Percentiles rank a stretch among this genome's conserved stretches.
phyloP scores from a whole-genome alignment of 2,888 invertebrate genomes.

The Nasonia oneida region DNA sequence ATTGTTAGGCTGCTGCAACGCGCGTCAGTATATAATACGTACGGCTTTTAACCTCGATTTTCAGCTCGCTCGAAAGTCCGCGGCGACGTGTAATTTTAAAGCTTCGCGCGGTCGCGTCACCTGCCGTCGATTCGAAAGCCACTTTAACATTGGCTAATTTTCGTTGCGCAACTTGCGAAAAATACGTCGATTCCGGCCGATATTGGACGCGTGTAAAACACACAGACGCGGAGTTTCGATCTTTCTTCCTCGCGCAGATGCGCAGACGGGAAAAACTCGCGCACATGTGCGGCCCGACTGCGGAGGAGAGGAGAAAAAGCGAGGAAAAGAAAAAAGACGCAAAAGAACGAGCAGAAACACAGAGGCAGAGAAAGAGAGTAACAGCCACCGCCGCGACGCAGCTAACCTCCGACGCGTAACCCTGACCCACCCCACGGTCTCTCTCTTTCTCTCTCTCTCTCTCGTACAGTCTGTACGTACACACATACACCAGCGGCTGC shows the following conservation, averaged over 20 bases:
- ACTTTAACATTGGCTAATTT: not conserved
- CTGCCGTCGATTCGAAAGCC: not conserved
- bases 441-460: constrained; percentile 49
- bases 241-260: not conserved
- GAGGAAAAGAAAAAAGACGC: constrained; percentile 34
- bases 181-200: no score
- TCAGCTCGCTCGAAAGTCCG: not conserved
- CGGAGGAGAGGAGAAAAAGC: constrained; percentile 2
- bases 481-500: constrained; percentile 34
- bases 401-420: constrained; percentile 58
- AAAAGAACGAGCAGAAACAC: constrained; percentile 20
- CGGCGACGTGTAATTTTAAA: not conserved
- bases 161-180: no score
- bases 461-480: not conserved
- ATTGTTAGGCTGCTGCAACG: constrained; percentile 30
- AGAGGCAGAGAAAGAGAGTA: constrained; percentile 16
- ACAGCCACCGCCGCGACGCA: constrained; percentile 6
- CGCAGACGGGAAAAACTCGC: not conserved
- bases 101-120: not conserved
- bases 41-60: constrained; percentile 6
- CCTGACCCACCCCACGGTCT: constrained; percentile 67
- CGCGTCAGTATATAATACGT: not conserved
- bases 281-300: not conserved
- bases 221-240: not conserved
- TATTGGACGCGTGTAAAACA: not conserved